phyloP scores from a whole-genome alignment of 2,888 invertebrate genomes.

The Sinotaia quadrata region DNA sequence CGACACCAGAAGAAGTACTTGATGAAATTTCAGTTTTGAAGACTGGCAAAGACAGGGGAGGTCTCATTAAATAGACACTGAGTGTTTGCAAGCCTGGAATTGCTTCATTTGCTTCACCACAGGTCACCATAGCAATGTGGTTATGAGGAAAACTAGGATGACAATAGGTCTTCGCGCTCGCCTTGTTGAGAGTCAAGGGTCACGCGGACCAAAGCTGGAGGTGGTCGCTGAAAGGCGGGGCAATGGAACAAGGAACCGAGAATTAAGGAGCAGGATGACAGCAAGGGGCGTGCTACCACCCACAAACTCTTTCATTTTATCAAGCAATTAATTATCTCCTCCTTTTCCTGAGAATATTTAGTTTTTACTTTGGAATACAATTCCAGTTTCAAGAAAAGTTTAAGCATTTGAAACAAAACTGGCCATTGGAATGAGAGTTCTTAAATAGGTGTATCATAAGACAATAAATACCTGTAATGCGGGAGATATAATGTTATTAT shows the following conservation, averaged over 20 bases:
- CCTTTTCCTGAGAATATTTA: too few species aligned
- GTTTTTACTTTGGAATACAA: too few species aligned
- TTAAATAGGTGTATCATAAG: too few species aligned
- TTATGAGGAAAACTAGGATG: background rate
- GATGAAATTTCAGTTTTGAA: too few species aligned
- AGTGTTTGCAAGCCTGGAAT: background rate
- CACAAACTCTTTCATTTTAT: too few species aligned
- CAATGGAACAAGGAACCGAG: background rate
- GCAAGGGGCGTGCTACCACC: background rate
- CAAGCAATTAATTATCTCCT: too few species aligned
- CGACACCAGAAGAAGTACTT: too few species aligned
- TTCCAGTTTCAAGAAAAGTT: too few species aligned
- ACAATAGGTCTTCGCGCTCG: background rate
- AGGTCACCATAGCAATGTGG: background rate
- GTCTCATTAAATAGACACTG: background rate
- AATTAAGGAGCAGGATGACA: background rate
- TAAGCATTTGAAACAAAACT: too few species aligned
- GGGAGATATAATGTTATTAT: too few species aligned
- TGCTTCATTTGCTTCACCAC: slow-evolving; percentile 2
- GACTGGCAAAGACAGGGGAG: background rate
- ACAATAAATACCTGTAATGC: too few species aligned
- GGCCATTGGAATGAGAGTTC: too few species aligned
- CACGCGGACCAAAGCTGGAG: background rate
- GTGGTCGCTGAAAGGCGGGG: background rate
- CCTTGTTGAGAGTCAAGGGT: background rate